Base-by-base conservation (phyloP, 1,140 invertebrate species). In the Drosophila ercepeae region DNA sequence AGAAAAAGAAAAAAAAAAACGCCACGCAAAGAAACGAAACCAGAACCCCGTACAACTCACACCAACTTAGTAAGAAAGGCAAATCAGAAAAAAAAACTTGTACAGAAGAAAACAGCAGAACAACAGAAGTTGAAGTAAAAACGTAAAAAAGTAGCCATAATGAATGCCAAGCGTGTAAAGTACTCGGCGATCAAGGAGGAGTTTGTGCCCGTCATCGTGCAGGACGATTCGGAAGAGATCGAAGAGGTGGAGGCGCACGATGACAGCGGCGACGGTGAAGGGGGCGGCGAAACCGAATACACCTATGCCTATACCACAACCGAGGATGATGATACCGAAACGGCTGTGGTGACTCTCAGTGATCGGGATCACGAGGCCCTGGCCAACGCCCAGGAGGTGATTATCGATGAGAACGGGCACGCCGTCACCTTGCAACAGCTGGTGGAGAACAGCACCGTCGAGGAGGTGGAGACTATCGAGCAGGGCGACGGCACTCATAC, bases 361-460 rank as follows among this genome's bases (percentile, higher is more conserved):
- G 70, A 78, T 27, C 72, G 72, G 2, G 84, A 78, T 0, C 71
- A 73, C 11, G 86, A 84, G 27, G 77, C 84, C 0, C n/a, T 90
- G 34, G 60, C 63, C 45, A 83, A 82, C 52, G 67, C 79, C 21
- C 75, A 90, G 34, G 89, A 90, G 52, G 89, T 90, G 27, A 90
- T 90, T 1, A 90, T 90, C 14, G 89, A 90, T 61, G 89, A 90
- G 70, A 75, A 90, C n/a, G 89, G 89, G 1, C 89, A 89, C 44
- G 74, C 89, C 2, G 75, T 90, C 9, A 88, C 89, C 0, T 39
- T 90, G 72, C 89, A 90, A 39, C 81, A 90, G 16, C 29, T 89
- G 48, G 89, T 90, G 2, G 89, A 90, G 46, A 89, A 83, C 27
- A 79, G 73, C 71, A 75, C 89, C 9, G 89, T 90, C 2, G 89